These are phyloP conservation scores for Crossocerus cetratus DNA, from an alignment of 2,888 invertebrate species.

Conservation along the genomic window DNA sequence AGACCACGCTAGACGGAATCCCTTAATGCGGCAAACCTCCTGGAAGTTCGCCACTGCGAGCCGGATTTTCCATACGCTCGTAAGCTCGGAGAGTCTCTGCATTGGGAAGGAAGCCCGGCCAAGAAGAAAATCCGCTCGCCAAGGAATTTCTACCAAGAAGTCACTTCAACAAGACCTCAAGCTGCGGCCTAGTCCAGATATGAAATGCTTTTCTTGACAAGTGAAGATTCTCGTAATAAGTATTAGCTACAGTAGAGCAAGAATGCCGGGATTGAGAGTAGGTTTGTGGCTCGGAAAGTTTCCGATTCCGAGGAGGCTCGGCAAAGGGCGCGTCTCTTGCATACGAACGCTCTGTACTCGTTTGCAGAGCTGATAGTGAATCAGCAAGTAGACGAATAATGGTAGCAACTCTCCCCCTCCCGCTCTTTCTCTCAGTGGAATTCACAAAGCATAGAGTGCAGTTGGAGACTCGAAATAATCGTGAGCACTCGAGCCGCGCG, in stretches of 20 bases:
- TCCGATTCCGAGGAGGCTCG: background rate
- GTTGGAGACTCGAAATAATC: slow-evolving; percentile 36
- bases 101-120: no score
- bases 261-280: no score
- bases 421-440: background rate
- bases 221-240: no score
- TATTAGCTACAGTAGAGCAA: no score
- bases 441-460: slow-evolving; percentile 31
- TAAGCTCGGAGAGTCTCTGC: no score
- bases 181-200: no score
- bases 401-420: slow-evolving; percentile 1
- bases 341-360: slow-evolving; percentile 7
- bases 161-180: no score
- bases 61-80: background rate
- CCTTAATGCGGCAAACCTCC: background rate
- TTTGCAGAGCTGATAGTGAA: slow-evolving; percentile 40
- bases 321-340: background rate
- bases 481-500: slow-evolving; percentile 28
- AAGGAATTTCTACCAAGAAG: no score
- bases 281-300: no score
- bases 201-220: no score
- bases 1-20: background rate
- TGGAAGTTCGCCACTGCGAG: background rate
- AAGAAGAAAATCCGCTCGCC: no score
- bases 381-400: slow-evolving; percentile 28